Base-by-base conservation (phyloP, 2,797 vertebrate species). In the Chelonia mydas region DNA sequence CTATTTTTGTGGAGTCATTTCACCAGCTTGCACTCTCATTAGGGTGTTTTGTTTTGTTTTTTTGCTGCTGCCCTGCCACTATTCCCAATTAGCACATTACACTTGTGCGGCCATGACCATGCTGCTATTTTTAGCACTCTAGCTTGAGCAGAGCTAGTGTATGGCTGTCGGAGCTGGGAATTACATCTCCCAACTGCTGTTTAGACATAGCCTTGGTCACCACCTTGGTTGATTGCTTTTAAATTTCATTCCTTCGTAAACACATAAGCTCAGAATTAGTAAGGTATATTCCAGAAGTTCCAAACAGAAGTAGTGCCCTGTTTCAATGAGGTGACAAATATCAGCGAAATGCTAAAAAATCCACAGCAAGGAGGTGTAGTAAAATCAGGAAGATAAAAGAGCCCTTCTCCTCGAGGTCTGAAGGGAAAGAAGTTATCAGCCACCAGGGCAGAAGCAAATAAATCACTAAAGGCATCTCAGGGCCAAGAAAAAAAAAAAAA, bases 351-450 rank as follows among this genome's bases (percentile, higher is more conserved):
- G 51, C 53, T 55, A 72, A 82, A 82, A 81, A 51, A 87, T 74
- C 59, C 91, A 89, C 23, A 78, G 90, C 89, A 95, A 81, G 57
- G 72, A 84, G 47, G 5, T 8, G 17, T 93, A 89, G 49, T 84
- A 89, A 80, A 15, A 87, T 94, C 80, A 50, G 27, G 86, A 96
- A 96, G 95, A 95, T 51, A 93, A 93, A 96, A 90, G 84, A 87
- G 87, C 88, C 54, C 74, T 93, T 94, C 57, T 89, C 84, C 87
- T 68, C 55, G 51, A 93, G 90, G 91, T 94, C 86, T 93, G 37
- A 89, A 91, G 79, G 88, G 91, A 95, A 96, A 94, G 57, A 96
- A 95, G 90, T 94, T 95, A 94, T 97, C 96, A 94, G 89, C 86
- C 88, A 80, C 25, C 47, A 50, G 68, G 89, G 86, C 83, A 94